Base-by-base conservation (phyloP, 2,113 vertebrate species). In the Reinhardtius hippoglossoides region DNA sequence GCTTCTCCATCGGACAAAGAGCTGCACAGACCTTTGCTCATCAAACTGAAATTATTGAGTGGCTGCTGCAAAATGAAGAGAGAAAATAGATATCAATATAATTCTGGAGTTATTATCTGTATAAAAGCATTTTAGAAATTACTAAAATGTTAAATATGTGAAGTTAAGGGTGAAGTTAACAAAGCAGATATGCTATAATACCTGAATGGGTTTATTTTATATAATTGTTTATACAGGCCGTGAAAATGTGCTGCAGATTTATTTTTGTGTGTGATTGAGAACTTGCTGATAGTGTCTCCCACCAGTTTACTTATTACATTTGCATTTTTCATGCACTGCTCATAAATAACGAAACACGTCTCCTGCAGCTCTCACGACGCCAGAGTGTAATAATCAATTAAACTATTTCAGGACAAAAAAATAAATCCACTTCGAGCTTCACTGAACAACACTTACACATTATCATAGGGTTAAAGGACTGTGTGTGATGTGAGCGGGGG, bases 351-450 rank as follows among this genome's bases (percentile, higher is more conserved):
- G n/a, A 4, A 46, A 31, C 16, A 24, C 13, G 16, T 56, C n/a
- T 67, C 16, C 73, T 54, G 14, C 35, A 61, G 57, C 46, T 76
- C 37, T 57, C 23, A 46, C 18, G 35, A n/a, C 20, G 24, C 35
- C 1, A 26, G 15, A 6, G 48, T 63, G 13, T 31, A 35, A 46
- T 24, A 46, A 70, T 63, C 59, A 26, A 70, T 64, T 62, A 48
- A 4, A 70, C 35, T 1, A 56, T 69, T 23, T 16, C 24, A 55
- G 57, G 56, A 27, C 27, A 8, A 14, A 21, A 8, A 9, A 20
- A 40, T 31, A 18, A 61, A 31, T 46, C 16, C 46, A 31, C 24
- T 69, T 50, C 37, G 21, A 66, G 57, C 27, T 8, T 57, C 57
- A 27, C 46, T 40, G 31, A 27, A 60, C 20, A 46, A 46, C 69